A percentile compares a stretch with the other conserved stretches of the same genome.
Conservation (phyloP, 2,113 vertebrate species). For the Ailurus styani region DNA sequence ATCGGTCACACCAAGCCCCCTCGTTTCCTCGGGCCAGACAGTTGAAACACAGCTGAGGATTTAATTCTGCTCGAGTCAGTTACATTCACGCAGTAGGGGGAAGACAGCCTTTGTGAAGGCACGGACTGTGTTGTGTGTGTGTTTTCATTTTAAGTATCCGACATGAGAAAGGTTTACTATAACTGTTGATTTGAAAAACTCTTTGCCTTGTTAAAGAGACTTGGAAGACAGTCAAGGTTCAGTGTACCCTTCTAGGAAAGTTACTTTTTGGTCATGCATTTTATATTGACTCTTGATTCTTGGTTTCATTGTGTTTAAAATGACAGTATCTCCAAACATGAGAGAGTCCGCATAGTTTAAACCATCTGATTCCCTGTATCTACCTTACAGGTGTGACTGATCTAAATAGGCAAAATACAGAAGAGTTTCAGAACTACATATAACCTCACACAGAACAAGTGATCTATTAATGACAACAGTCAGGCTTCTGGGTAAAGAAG, state of each 20-base stretch:
- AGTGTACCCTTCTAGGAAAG: neutral
- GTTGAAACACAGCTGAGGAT: neutral
- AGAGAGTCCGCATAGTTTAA: neutral
- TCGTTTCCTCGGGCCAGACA: neutral
- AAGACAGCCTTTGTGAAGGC: neutral
- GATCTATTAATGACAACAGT: neutral
- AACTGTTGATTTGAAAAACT: neutral
- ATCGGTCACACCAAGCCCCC: neutral
- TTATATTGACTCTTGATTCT: neutral
- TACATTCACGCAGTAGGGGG: neutral
- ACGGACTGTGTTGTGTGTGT: neutral
- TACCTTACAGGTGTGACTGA: neutral
- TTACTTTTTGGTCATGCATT: neutral
- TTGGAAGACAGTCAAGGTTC: neutral
- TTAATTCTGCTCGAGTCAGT: neutral
- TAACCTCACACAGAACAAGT: neutral
- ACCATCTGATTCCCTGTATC: neutral
- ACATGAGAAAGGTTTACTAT: neutral
- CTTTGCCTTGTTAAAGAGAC: neutral
- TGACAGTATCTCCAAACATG: neutral
- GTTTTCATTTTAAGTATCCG: neutral
- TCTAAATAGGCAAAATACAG: neutral
- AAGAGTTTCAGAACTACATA: neutral
- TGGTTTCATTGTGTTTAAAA: neutral
- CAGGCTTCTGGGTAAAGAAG: neutral